Base-by-base conservation (phyloP, 1,140 invertebrate genomes). In the Camponotus floridanus region DNA sequence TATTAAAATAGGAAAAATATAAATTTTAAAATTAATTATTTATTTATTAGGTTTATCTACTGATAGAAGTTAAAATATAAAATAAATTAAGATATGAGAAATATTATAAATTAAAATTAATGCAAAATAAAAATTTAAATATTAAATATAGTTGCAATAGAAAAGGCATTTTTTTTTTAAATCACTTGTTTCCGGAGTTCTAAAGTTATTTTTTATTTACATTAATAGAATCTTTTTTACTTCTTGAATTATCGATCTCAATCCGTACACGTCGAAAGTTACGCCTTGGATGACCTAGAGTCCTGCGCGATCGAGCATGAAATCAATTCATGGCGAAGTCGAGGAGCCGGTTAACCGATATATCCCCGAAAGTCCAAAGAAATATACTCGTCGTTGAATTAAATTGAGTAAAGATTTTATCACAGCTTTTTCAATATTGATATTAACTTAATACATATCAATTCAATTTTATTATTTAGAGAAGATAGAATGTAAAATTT, bases 251-350 rank as follows among this genome's bases (percentile, higher is more conserved):
- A 59, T 21, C 8, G 48, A 55, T 73, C 31, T 48, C 36, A 78
- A 36, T 70, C 59, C n/a, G 48, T 8, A 57, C 7, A 42, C 59
- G 79, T 90, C 74, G 74, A 90, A 84, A 85, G 88, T 88, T 86
- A 90, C 78, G 18, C 13, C 55, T 59, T 78, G 87, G 89, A 91
- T 89, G 90, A 92, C 89, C 90, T 88, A 90, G 88, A 91, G 84
- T 91, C 88, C 61, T 11, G 84, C 62, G 86, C 89, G 87, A 92
- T 91, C 86, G 83, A 89, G 88, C 89, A 88, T 90, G 90, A 91
- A 92, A 92, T 91, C 90, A 80, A 91, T 91, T 91, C 78, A 73
- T 31, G 48, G 33, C 67, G 31, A 71, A 87, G 76, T 74, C 84
- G 85, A 76, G 76, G 8, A 45, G 21, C 61, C 76, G 59, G 42